Evolutionary conservation across 2,888 invertebrate species (phyloP).

Genomic region (Sympetrum striolatum): DNA sequence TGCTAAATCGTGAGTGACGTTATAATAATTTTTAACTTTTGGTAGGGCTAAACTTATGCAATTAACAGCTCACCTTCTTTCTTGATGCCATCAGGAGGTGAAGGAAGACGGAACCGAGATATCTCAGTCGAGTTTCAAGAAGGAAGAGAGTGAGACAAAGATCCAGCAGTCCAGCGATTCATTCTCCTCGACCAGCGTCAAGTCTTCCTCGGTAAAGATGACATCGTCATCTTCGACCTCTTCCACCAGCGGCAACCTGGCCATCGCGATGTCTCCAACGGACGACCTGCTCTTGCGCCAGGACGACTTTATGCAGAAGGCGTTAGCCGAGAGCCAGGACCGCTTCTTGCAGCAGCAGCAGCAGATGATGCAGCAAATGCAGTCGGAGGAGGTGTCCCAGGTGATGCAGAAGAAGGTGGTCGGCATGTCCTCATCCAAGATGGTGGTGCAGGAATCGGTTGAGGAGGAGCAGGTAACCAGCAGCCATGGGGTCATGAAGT

Average conservation of each 20-base stretch:
- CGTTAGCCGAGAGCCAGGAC: neutral
- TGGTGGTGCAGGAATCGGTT: constrained; percentile 19
- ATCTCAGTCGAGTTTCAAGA: constrained; percentile 17
- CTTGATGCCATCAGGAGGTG: neutral
- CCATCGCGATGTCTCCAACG: neutral
- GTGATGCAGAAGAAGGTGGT: neutral
- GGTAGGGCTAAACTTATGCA: neutral
- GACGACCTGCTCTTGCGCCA: neutral
- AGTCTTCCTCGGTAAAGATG: constrained; percentile 18
- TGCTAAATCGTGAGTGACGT: too few species aligned
- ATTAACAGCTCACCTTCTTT: neutral
- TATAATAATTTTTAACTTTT: neutral
- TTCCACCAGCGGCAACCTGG: neutral
- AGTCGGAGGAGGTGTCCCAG: neutral
- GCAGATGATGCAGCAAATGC: constrained; percentile 22
- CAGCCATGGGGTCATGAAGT: constrained; percentile 22
- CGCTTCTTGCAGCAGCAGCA: neutral
- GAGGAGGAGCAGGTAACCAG: constrained; percentile 41
- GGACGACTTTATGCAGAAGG: constrained; percentile 14
- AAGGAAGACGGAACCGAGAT: constrained; percentile 11
- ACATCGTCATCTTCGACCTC: neutral
- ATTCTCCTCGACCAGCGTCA: neutral
- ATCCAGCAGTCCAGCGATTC: constrained; percentile 21
- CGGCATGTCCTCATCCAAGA: neutral
- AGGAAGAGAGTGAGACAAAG: constrained; percentile 28